Percentiles rank a stretch among this genome's conserved stretches.
phyloP scores from a whole-genome alignment of 2,797 vertebrate species.

The Craterocephalus amniculus region DNA sequence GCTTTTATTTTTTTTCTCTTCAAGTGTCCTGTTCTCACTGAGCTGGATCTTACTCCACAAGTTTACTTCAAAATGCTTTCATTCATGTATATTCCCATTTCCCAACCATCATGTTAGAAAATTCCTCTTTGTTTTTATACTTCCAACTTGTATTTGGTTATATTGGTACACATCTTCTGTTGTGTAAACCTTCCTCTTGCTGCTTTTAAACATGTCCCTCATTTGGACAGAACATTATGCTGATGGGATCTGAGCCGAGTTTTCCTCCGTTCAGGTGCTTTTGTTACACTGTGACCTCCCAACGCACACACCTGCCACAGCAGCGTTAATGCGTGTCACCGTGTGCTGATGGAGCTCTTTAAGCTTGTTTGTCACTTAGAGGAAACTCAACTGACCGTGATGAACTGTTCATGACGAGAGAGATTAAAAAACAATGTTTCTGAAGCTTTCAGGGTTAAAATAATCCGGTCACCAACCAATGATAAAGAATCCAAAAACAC shows the following conservation, averaged over 20 bases:
- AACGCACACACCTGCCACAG: not conserved
- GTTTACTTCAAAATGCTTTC: no score
- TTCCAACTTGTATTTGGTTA: no score
- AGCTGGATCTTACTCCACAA: no score
- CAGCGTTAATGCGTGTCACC: slow-evolving; percentile 1
- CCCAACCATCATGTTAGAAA: no score
- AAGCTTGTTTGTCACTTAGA: slow-evolving; percentile 29
- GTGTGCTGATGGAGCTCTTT: slow-evolving; percentile 31
- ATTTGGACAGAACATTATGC: not conserved
- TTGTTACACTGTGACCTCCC: not conserved
- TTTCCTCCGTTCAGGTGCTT: no score
- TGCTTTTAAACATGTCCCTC: not conserved
- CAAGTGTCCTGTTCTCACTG: no score
- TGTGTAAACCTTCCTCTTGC: not conserved
- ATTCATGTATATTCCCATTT: no score
- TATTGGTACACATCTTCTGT: not conserved
- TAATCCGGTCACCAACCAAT: not conserved
- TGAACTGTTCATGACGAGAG: slow-evolving; percentile 4
- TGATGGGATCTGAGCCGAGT: no score
- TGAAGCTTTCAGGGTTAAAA: slow-evolving; percentile 1
- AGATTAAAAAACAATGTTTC: not conserved
- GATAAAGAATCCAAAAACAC: no score
- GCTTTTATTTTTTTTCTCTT: no score
- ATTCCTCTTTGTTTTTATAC: no score
- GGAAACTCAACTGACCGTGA: slow-evolving; percentile 29